Evolutionary conservation across 2,888 invertebrate genomes (phyloP).

Genomic region (Lepeophtheirus nordmannii): DNA sequence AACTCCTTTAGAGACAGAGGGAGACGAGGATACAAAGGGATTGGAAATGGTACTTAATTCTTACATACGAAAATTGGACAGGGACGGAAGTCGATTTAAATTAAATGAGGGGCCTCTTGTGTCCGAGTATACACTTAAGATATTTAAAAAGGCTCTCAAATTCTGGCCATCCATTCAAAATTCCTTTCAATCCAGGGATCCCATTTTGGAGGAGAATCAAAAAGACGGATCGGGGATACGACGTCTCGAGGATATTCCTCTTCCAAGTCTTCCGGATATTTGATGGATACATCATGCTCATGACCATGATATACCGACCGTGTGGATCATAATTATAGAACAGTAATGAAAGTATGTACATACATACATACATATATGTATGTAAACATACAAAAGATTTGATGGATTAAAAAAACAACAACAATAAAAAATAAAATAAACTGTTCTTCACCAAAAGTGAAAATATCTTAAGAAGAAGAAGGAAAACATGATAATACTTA

Average conservation of each 20-base stretch:
- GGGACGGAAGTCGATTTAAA: neutral
- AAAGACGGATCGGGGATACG: conserved; percentile 2
- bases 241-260: neutral
- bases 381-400: too few relatives aligned
- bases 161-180: conserved; percentile 14
- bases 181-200: conserved; percentile 7
- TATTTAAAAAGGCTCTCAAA: conserved; percentile 18
- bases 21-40: neutral
- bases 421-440: too few relatives aligned
- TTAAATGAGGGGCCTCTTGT: neutral
- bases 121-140: conserved; percentile 6
- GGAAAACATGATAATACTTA: too few relatives aligned
- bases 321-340: too few relatives aligned
- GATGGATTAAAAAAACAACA: too few relatives aligned
- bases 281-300: too few relatives aligned
- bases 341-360: too few relatives aligned
- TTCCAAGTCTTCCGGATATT: neutral
- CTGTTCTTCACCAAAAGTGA: too few relatives aligned
- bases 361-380: too few relatives aligned
- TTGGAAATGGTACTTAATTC: neutral
- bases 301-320: too few relatives aligned
- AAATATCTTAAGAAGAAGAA: too few relatives aligned
- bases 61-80: neutral
- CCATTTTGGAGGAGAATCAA: conserved; percentile 18
- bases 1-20: neutral